A percentile compares a stretch with the other conserved stretches of the same genome.
These are phyloP conservation scores for Cheiracanthium punctorium DNA, from an alignment of 2,888 invertebrate species.

Conservation along the genomic window DNA sequence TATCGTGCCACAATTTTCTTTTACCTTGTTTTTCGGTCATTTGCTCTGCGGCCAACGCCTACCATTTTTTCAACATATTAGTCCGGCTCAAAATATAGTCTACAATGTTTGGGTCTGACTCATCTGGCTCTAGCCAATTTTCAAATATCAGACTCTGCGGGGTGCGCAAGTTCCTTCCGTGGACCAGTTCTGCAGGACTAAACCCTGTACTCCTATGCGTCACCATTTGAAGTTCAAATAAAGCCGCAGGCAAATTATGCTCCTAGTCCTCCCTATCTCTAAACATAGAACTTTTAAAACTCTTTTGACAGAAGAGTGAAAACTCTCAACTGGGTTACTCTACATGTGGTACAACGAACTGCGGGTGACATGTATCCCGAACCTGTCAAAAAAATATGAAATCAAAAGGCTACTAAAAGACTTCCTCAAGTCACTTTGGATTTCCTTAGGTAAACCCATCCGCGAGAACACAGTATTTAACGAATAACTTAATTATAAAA, in stretches of 20 bases:
- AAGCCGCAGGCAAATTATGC: background rate
- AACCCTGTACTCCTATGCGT: background rate
- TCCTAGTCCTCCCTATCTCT: no score
- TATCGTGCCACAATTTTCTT: background rate
- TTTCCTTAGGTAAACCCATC: background rate
- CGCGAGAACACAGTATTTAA: background rate
- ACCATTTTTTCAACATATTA: background rate
- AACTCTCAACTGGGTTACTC: background rate
- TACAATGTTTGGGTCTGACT: background rate
- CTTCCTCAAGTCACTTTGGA: background rate
- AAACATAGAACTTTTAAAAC: background rate
- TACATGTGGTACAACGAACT: background rate
- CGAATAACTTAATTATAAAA: no score
- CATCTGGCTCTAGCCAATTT: no score
- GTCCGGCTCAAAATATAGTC: background rate
- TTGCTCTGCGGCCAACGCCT: no score
- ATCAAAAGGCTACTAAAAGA: background rate
- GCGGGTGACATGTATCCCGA: background rate
- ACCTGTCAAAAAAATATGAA: background rate
- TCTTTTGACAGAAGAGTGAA: background rate
- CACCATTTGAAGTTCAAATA: background rate
- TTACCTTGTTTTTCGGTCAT: background rate
- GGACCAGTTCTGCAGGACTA: no score
- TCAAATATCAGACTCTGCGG: no score
- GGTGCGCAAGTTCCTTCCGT: no score